Conservation (phyloP, 2,113 vertebrate genomes). For the Perca schrenkii region DNA sequence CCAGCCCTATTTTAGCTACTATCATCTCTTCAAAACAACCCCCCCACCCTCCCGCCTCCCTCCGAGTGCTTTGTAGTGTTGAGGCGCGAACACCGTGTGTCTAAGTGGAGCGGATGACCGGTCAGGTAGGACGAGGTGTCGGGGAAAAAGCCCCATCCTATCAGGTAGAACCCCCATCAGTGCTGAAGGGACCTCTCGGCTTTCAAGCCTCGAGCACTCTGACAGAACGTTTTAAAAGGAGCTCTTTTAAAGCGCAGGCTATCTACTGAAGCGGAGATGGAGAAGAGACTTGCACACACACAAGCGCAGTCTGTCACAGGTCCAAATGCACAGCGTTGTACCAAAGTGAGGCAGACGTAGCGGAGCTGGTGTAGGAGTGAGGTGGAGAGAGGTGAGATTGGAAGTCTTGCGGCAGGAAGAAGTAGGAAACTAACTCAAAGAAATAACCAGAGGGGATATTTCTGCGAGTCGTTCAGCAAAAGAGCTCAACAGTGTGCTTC, state of each 20-base stretch:
- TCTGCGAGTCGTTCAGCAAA: neutral
- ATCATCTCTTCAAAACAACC: constrained; percentile 52
- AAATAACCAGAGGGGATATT: constrained; percentile 13
- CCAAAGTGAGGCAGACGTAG: constrained; percentile 23
- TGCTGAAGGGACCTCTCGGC: constrained; percentile 39
- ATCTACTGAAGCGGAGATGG: constrained; percentile 36
- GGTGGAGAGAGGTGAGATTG: constrained; percentile 22
- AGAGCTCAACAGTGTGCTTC: no score
- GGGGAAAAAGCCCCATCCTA: constrained; percentile 25
- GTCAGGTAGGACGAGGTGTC: constrained; percentile 33
- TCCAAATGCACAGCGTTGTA: constrained; percentile 31
- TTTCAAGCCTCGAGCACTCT: constrained; percentile 48
- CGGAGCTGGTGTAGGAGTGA: constrained; percentile 14
- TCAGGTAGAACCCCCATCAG: constrained; percentile 55
- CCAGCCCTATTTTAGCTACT: constrained; percentile 46
- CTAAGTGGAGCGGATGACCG: constrained; percentile 49
- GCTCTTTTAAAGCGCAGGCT: constrained; percentile 33
- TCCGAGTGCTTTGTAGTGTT: constrained; percentile 32
- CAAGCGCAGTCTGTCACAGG: constrained; percentile 24
- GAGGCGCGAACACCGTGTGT: constrained; percentile 14
- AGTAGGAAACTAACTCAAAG: constrained; percentile 8
- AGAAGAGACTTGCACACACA: constrained; percentile 18
- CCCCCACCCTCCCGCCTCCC: neutral
- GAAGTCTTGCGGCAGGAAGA: constrained; percentile 1
- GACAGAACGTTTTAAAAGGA: constrained; percentile 43